These are phyloP conservation scores for Galaxias olidus DNA, from an alignment of 2,797 vertebrate genomes.

Conservation along the genomic window DNA sequence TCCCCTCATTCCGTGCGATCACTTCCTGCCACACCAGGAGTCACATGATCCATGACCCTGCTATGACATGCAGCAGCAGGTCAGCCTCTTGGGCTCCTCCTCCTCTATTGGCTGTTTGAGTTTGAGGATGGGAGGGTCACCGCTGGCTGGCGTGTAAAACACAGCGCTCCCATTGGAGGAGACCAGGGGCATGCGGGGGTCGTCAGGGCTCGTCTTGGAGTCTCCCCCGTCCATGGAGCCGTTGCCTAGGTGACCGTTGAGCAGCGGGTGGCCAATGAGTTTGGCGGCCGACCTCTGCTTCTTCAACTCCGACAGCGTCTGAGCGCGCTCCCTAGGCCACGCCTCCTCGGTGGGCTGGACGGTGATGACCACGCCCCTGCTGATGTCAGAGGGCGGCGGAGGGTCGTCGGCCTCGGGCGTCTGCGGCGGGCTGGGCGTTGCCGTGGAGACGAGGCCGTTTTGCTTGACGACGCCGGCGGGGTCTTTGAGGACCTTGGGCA, in stretches of 20 bases:
- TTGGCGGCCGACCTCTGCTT: slow-evolving; percentile 91
- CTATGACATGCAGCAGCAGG: slow-evolving; percentile 94
- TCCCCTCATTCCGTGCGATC: slow-evolving; percentile 32
- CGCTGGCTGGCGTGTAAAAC: slow-evolving; percentile 92
- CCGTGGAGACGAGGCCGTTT: slow-evolving; percentile 75
- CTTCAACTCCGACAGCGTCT: slow-evolving; percentile 94
- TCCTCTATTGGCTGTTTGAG: slow-evolving; percentile 94
- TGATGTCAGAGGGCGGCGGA: slow-evolving; percentile 20
- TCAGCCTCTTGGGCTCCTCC: slow-evolving; percentile 82
- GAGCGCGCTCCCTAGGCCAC: slow-evolving; percentile 81
- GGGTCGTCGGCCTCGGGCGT: slow-evolving; percentile 75
- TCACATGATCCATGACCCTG: not conserved
- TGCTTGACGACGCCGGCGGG: slow-evolving; percentile 42
- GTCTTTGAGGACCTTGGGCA: slow-evolving; percentile 68
- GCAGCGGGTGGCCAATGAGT: slow-evolving; percentile 84
- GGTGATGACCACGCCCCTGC: slow-evolving; percentile 59
- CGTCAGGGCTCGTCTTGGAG: slow-evolving; percentile 76
- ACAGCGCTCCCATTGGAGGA: slow-evolving; percentile 90
- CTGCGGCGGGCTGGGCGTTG: slow-evolving; percentile 66
- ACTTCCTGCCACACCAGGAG: slow-evolving; percentile 17
- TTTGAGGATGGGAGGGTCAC: slow-evolving; percentile 91
- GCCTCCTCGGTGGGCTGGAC: slow-evolving; percentile 62
- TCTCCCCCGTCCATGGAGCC: slow-evolving; percentile 77
- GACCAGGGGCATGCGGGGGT: slow-evolving; percentile 88
- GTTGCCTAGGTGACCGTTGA: slow-evolving; percentile 86